phyloP scores from a whole-genome alignment of 92 coral and sea anemone species.

The Palythoa caribaeorum region DNA sequence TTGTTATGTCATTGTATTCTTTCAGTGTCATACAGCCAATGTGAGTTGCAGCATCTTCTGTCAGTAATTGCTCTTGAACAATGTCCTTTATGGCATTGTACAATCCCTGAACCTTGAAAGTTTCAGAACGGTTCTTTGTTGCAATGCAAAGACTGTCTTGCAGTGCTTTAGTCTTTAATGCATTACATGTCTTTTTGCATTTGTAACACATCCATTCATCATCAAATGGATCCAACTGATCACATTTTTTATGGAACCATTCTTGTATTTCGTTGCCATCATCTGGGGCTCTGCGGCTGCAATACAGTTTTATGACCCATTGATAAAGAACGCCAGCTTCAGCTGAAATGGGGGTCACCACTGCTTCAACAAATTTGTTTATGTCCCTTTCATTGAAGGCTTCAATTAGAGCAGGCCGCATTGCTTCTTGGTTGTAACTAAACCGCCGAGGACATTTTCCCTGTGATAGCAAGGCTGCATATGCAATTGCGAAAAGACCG shows the following conservation, averaged over 20 bases:
- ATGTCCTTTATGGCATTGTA: neutral
- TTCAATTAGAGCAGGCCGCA: constrained; percentile 42
- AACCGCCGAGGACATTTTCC: neutral
- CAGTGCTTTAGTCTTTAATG: neutral
- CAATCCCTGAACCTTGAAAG: neutral
- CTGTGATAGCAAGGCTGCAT: constrained; percentile 37
- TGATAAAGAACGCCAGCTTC: constrained; percentile 45
- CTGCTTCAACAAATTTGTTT: neutral
- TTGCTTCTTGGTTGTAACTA: constrained; percentile 50
- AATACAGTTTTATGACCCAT: constrained; percentile 48
- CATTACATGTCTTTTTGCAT: neutral
- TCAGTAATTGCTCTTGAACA: neutral
- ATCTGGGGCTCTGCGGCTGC: constrained; percentile 68
- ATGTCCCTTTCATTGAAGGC: constrained; percentile 49
- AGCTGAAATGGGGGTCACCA: neutral
- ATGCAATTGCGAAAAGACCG: constrained; percentile 61
- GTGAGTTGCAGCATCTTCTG: neutral
- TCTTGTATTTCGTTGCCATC: constrained; percentile 65
- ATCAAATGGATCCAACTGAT: constrained; percentile 8
- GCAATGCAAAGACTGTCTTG: neutral
- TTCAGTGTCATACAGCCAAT: neutral
- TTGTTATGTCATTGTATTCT: neutral
- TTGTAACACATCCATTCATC: constrained; percentile 31
- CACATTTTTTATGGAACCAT: constrained; percentile 63
- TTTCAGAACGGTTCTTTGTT: neutral